phyloP scores from a whole-genome alignment of 2,113 vertebrate genomes.

The Deroptyus accipitrinus region DNA sequence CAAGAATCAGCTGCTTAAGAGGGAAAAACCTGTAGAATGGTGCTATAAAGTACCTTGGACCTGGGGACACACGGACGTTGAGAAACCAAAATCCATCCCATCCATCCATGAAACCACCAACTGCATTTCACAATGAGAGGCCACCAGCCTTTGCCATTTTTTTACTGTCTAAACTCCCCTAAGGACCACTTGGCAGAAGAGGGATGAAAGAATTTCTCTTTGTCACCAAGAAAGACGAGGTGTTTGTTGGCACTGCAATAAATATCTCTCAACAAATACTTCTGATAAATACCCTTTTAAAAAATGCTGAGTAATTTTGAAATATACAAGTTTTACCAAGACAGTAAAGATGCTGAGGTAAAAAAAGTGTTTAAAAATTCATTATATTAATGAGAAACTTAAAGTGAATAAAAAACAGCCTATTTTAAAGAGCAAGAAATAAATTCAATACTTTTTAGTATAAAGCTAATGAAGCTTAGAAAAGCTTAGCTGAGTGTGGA shows the following conservation, averaged over 20 bases:
- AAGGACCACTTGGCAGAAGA: background rate
- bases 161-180: background rate
- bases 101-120: background rate
- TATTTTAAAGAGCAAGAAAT: background rate
- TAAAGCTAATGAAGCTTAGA: background rate
- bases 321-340: background rate
- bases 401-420: background rate
- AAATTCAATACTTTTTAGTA: background rate
- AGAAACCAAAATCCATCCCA: background rate
- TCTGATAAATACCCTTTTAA: background rate
- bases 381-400: background rate
- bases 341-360: background rate
- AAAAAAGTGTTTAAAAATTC: background rate
- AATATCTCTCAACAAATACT: background rate
- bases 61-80: background rate
- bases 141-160: background rate
- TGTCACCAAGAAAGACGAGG: background rate
- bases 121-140: background rate
- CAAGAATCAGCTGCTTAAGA: background rate
- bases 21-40: background rate
- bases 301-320: background rate
- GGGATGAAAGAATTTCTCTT: background rate
- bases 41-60: background rate
- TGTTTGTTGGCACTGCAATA: background rate
- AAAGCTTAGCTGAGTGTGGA: background rate